A percentile compares a stretch with the other conserved stretches of the same genome.
Conservation (phyloP, 2,797 vertebrate genomes). For the Garrulus glandarius region DNA sequence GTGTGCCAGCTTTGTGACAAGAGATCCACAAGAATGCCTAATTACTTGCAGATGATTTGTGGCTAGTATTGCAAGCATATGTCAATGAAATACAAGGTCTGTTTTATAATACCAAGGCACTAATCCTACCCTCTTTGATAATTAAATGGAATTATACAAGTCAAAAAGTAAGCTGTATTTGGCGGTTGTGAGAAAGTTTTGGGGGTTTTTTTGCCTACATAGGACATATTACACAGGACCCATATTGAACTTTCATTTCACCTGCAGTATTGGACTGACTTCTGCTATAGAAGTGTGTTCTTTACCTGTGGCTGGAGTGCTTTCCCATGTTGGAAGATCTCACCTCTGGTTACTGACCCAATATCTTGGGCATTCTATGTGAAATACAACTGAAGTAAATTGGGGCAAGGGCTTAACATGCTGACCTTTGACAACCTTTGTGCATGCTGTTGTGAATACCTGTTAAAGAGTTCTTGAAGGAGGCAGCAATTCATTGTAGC, state of each 20-base stretch:
- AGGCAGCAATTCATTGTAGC: neutral
- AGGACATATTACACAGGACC: neutral
- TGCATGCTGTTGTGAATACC: neutral
- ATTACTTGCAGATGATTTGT: neutral
- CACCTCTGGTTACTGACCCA: neutral
- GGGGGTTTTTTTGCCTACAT: neutral
- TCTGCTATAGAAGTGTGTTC: neutral
- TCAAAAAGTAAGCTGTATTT: neutral
- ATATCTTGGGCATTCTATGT: rapidly evolving
- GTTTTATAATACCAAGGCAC: neutral
- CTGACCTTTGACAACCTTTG: neutral
- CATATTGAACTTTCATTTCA: neutral
- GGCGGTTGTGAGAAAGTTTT: neutral
- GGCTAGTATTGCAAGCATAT: neutral
- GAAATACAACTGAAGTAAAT: neutral
- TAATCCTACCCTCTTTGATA: neutral
- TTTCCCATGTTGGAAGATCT: neutral
- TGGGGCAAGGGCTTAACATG: neutral
- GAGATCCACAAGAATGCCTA: neutral
- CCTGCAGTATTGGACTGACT: neutral
- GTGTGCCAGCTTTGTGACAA: neutral
- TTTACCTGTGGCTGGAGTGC: neutral
- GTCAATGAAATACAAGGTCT: neutral
- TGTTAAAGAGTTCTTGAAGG: neutral
- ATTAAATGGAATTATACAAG: neutral